Percentiles rank a stretch among this genome's conserved stretches.
These are phyloP conservation scores for Deroplatys truncata DNA, from an alignment of 2,888 invertebrate species.

Conservation along the genomic window DNA sequence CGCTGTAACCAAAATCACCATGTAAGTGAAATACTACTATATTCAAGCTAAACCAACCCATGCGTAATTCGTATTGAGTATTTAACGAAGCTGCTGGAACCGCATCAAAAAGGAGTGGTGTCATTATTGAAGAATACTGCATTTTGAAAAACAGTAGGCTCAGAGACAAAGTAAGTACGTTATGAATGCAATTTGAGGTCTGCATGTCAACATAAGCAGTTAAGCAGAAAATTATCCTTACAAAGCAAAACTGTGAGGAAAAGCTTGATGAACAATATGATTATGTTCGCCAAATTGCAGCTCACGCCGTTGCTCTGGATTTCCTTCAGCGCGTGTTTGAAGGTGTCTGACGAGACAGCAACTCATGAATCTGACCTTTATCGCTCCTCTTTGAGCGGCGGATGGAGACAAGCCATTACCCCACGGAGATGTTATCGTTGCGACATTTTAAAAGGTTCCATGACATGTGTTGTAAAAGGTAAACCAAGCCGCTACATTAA, in stretches of 20 bases:
- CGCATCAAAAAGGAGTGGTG: too few species aligned
- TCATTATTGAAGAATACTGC: too few species aligned
- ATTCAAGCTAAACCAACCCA: too few species aligned
- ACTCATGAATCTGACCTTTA: not conserved
- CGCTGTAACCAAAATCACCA: too few species aligned
- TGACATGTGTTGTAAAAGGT: conserved; percentile 24
- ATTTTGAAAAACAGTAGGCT: too few species aligned
- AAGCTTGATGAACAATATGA: not conserved
- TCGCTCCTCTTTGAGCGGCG: not conserved
- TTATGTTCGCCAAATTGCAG: not conserved
- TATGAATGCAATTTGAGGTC: too few species aligned
- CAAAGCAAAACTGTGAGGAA: not conserved
- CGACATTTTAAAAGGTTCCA: conserved; percentile 30
- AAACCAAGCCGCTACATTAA: not conserved
- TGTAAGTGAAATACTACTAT: too few species aligned
- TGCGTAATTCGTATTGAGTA: too few species aligned
- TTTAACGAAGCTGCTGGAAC: too few species aligned
- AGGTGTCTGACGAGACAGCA: not conserved
- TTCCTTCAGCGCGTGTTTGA: not conserved
- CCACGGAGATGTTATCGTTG: conserved; percentile 22
- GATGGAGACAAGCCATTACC: conserved; percentile 14
- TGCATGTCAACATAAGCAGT: not conserved
- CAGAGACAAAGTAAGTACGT: too few species aligned
- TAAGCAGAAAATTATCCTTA: not conserved
- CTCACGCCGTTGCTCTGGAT: not conserved